These are phyloP conservation scores for Sabatieria punctata DNA, from an alignment of 2,888 invertebrate species.

Conservation along the genomic window DNA sequence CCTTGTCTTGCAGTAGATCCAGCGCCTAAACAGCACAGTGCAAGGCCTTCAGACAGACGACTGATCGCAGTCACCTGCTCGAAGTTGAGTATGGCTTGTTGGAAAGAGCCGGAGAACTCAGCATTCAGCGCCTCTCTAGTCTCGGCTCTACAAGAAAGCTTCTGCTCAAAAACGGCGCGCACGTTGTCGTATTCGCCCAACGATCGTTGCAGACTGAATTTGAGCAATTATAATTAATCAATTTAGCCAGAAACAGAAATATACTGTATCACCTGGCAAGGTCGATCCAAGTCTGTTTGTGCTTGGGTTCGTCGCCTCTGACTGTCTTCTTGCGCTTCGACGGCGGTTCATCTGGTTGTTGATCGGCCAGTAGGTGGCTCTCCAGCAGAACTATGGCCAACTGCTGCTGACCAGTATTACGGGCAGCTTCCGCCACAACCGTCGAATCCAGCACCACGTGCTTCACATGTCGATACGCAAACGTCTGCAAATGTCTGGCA, in stretches of 20 bases:
- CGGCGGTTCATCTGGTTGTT: too few relatives aligned
- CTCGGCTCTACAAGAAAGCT: background rate
- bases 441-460: too few relatives aligned
- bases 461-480: too few relatives aligned
- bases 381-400: background rate
- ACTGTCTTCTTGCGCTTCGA: too few relatives aligned
- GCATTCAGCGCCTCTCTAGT: background rate
- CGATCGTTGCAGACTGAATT: background rate
- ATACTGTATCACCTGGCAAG: background rate
- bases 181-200: background rate
- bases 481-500: too few relatives aligned
- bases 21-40: too few relatives aligned
- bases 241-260: background rate
- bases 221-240: background rate
- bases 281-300: too few relatives aligned
- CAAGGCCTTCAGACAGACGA: too few relatives aligned
- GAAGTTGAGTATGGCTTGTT: too few relatives aligned
- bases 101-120: background rate
- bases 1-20: too few relatives aligned
- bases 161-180: background rate
- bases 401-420: background rate
- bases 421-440: background rate
- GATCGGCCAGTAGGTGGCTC: background rate
- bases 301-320: too few relatives aligned
- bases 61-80: too few relatives aligned